Percentiles rank a stretch among this genome's conserved stretches.
Conservation (phyloP, 2,888 invertebrate genomes). For the Ectemnius continuus region DNA sequence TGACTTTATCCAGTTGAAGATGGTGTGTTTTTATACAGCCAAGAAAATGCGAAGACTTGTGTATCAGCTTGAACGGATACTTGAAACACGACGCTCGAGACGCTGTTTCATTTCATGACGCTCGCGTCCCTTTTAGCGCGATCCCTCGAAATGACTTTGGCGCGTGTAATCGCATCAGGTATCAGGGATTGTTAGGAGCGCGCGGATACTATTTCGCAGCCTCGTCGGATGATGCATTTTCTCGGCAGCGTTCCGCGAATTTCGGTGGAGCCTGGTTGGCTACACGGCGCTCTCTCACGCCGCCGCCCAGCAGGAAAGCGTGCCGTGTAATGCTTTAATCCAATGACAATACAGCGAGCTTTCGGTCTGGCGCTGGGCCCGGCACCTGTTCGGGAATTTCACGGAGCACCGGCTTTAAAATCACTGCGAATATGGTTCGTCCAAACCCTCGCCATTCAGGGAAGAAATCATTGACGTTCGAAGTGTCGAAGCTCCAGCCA, state of each 20-base stretch:
- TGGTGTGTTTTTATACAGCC: too few relatives aligned
- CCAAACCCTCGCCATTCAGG: slow-evolving; percentile 6
- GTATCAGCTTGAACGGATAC: too few relatives aligned
- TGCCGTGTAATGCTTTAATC: slow-evolving; percentile 59
- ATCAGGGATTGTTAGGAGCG: slow-evolving; percentile 27
- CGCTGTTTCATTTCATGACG: too few relatives aligned
- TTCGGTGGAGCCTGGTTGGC: slow-evolving; percentile 8
- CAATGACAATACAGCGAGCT: slow-evolving; percentile 48
- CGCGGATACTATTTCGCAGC: slow-evolving; percentile 39
- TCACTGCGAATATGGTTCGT: slow-evolving; percentile 16
- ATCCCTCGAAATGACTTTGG: background rate
- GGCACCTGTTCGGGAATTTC: slow-evolving; percentile 20
- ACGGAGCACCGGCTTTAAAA: slow-evolving; percentile 19
- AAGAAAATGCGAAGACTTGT: too few relatives aligned
- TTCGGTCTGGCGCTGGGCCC: background rate
- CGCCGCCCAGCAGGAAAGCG: background rate
- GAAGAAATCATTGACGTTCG: slow-evolving; percentile 1
- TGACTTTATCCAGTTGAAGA: too few relatives aligned
- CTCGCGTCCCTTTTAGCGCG: background rate
- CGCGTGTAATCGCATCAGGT: too few relatives aligned
- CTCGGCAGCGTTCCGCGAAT: slow-evolving; percentile 1
- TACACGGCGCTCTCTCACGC: too few relatives aligned
- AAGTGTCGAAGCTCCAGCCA: background rate
- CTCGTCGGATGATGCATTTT: slow-evolving; percentile 14
- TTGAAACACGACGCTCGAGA: too few relatives aligned